Percentiles rank a stretch among this genome's conserved stretches.
Conservation (phyloP, 2,113 vertebrate genomes). For the Noturus placidus region DNA sequence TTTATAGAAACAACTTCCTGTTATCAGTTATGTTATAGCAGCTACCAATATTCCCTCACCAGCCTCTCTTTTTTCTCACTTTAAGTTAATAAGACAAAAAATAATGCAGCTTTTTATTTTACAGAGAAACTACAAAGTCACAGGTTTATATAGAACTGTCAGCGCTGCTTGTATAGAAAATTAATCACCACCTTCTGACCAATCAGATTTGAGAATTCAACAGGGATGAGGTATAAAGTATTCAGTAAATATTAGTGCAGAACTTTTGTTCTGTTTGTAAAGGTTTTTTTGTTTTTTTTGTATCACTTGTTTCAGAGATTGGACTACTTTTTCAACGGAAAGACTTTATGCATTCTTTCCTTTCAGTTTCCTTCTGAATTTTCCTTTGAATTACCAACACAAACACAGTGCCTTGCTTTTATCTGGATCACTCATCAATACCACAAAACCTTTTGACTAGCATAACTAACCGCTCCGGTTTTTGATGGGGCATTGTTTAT, state of each 20-base stretch:
- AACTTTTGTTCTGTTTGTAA: not conserved
- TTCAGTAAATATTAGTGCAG: not conserved
- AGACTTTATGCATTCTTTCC: not conserved
- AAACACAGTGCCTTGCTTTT: not conserved
- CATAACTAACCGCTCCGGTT: not conserved
- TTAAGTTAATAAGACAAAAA: not conserved
- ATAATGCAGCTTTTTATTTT: not conserved
- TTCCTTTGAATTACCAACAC: not conserved
- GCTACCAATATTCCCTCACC: not conserved
- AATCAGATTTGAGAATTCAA: not conserved
- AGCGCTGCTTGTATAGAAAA: not conserved
- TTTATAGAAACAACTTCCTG: not conserved
- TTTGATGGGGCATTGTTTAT: not conserved
- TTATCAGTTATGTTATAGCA: not conserved
- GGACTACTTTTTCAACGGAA: not conserved
- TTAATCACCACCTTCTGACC: not conserved
- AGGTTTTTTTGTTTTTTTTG: not conserved
- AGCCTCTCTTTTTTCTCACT: not conserved
- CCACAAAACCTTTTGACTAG: not conserved
- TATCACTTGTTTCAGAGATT: not conserved
- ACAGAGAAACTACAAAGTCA: not conserved
- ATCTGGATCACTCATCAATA: not conserved
- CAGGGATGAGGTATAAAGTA: not conserved
- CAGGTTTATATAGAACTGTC: not conserved
- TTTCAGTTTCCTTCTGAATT: not conserved